These are phyloP conservation scores for Bombyx huttoni DNA, from an alignment of 2,888 invertebrate genomes.

Conservation along the genomic window DNA sequence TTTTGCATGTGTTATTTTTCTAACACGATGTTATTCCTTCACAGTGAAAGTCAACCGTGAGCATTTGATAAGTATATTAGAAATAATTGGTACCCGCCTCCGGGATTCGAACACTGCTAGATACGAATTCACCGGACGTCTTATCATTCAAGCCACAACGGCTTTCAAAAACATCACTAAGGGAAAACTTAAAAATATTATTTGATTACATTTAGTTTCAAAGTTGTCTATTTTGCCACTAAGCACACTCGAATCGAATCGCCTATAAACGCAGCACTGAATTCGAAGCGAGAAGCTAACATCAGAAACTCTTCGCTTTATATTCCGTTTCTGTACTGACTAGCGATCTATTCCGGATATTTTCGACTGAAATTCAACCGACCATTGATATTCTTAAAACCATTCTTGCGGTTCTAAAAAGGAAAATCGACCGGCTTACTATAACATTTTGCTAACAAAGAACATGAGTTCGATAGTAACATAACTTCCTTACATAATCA, in stretches of 20 bases:
- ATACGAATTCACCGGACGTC: no score
- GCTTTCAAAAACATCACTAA: no score
- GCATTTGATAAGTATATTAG: no score
- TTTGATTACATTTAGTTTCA: no score
- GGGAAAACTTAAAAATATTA: not conserved
- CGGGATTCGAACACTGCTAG: no score
- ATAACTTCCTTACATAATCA: not conserved
- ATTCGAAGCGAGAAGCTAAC: slow-evolving; percentile 34
- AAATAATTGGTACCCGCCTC: no score
- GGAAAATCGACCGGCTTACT: not conserved
- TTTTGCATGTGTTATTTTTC: no score
- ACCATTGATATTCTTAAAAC: not conserved
- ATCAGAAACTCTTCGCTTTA: slow-evolving; percentile 26
- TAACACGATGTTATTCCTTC: no score
- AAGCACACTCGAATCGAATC: not conserved
- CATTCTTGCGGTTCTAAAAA: not conserved
- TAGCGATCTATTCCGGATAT: slow-evolving; percentile 10
- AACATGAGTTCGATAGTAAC: no score
- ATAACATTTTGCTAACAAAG: not conserved
- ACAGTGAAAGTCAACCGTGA: no score
- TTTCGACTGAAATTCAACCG: not conserved
- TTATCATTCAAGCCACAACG: no score
- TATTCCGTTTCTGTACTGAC: slow-evolving; percentile 23
- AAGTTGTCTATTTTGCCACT: no score
- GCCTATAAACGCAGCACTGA: slow-evolving; percentile 15